Percentiles rank a stretch among this genome's conserved stretches.
phyloP scores from a whole-genome alignment of 2,797 vertebrate genomes.

The Pteronotus mesoamericanus region DNA sequence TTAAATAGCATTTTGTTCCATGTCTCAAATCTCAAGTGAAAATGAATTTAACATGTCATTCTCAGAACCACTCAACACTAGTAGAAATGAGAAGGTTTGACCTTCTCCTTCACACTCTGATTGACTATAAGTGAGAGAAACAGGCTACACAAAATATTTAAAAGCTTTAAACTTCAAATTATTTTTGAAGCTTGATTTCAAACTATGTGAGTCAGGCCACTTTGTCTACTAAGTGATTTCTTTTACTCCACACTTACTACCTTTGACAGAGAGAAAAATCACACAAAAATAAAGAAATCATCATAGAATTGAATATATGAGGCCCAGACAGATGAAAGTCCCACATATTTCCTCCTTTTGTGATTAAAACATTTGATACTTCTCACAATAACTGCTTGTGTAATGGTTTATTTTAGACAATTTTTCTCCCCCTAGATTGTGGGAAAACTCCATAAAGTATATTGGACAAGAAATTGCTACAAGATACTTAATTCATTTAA shows the following conservation, averaged over 20 bases:
- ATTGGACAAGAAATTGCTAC: not conserved
- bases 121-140: not conserved
- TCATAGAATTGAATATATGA: not conserved
- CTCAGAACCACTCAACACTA: not conserved
- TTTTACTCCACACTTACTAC: not conserved
- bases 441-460: not conserved
- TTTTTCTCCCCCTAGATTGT: not conserved
- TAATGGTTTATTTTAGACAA: not conserved
- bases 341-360: not conserved
- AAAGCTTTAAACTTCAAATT: not conserved
- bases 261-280: not conserved
- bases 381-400: not conserved
- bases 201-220: not conserved
- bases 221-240: not conserved
- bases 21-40: slow-evolving; percentile 30
- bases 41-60: slow-evolving; percentile 38
- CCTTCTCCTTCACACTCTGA: not conserved
- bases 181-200: not conserved
- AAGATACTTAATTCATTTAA: not conserved
- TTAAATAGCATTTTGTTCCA: not conserved
- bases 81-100: not conserved
- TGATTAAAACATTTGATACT: not conserved
- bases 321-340: not conserved
- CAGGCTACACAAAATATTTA: not conserved
- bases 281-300: not conserved